These are phyloP conservation scores for Microchrysa polita DNA, from an alignment of 2,888 invertebrate species.

Conservation along the genomic window DNA sequence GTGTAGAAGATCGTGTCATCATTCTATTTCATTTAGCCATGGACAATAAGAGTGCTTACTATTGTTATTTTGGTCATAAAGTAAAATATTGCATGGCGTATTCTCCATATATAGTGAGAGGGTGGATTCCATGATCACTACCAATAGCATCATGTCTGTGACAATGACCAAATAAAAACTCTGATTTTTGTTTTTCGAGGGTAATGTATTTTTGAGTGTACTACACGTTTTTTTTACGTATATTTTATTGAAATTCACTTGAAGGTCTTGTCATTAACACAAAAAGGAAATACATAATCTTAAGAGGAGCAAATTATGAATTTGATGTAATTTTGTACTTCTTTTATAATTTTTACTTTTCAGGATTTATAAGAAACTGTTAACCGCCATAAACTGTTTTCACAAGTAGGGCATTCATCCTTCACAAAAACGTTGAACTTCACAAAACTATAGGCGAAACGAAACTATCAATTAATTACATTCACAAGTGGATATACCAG, in stretches of 20 bases:
- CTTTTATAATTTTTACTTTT: too few relatives aligned
- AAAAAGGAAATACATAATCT: too few relatives aligned
- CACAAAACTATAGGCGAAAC: too few relatives aligned
- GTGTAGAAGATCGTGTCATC: not conserved
- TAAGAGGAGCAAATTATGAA: too few relatives aligned
- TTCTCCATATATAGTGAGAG: constrained; percentile 5
- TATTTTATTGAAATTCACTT: constrained; percentile 24
- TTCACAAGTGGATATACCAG: too few relatives aligned
- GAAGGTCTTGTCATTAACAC: constrained; percentile 22
- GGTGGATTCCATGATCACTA: not conserved
- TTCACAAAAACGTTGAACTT: too few relatives aligned
- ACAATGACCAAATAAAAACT: constrained; percentile 23
- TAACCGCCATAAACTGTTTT: too few relatives aligned
- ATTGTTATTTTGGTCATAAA: constrained; percentile 16
- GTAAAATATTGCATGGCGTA: constrained; percentile 10
- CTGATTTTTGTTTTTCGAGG: not conserved
- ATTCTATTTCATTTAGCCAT: constrained; percentile 8
- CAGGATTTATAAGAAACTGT: too few relatives aligned
- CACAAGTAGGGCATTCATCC: too few relatives aligned
- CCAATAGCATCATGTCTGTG: not conserved
- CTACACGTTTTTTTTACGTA: too few relatives aligned
- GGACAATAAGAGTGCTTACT: constrained; percentile 2
- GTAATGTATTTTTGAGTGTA: constrained; percentile 15
- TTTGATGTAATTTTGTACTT: too few relatives aligned
- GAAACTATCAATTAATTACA: too few relatives aligned